phyloP scores from a whole-genome alignment of 2,888 invertebrate genomes.

The Pedicia rivosa region DNA sequence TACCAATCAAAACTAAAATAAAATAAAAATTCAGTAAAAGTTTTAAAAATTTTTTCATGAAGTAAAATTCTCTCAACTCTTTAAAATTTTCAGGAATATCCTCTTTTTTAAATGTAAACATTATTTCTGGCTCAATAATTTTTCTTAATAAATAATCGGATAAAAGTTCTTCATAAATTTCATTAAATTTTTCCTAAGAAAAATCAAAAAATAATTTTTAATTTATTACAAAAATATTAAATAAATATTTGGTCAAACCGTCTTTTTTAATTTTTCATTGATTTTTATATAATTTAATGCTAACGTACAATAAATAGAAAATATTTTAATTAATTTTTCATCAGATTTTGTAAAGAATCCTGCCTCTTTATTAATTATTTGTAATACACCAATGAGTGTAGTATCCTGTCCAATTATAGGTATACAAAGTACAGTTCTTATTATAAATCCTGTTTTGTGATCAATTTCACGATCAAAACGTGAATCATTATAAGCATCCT shows the following conservation, averaged over 20 bases:
- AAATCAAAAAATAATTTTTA: not conserved
- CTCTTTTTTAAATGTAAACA: no score
- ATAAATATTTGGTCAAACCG: no score
- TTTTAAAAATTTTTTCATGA: no score
- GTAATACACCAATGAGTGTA: conserved; percentile 44
- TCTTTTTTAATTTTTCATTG: conserved; percentile 1
- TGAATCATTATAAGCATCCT: conserved; percentile 38
- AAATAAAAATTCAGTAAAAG: no score
- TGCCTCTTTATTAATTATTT: conserved; percentile 31
- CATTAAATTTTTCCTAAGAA: no score
- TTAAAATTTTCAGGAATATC: no score
- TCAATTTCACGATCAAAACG: conserved; percentile 38
- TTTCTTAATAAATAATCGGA: no score
- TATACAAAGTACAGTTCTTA: conserved; percentile 36
- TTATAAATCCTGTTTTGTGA: conserved; percentile 37
- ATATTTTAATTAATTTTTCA: not conserved
- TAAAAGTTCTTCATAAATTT: no score
- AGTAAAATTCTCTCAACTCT: no score
- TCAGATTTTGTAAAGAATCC: not conserved
- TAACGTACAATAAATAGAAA: not conserved
- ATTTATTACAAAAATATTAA: not conserved
- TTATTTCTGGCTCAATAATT: no score
- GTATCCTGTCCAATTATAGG: conserved; percentile 36
- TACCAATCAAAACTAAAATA: no score
- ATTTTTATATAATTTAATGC: not conserved